These are phyloP conservation scores for Idaea dimidiata DNA, from an alignment of 2,888 invertebrate genomes.

Conservation along the genomic window DNA sequence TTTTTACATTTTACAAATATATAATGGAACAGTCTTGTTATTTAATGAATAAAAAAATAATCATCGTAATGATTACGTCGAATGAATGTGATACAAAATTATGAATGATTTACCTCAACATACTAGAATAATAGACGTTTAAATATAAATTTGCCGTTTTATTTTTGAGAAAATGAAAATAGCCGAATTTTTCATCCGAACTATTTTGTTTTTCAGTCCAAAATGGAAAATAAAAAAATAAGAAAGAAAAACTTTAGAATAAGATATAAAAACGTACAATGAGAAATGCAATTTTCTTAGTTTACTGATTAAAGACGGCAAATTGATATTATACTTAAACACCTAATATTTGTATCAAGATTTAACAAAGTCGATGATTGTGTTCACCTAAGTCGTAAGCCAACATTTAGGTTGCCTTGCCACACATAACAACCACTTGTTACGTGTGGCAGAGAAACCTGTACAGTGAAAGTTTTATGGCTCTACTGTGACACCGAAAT, in stretches of 20 bases:
- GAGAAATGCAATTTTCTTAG: no score
- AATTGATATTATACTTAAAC: no score
- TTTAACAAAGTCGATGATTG: conserved; percentile 22
- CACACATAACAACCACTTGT: conserved; percentile 51
- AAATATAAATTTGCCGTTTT: no score
- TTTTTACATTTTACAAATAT: not conserved
- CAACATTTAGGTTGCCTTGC: conserved; percentile 38
- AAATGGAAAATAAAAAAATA: not conserved
- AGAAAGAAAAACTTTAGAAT: conserved; percentile 11
- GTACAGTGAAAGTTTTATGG: conserved; percentile 66
- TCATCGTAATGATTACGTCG: conserved; percentile 35
- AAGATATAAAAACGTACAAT: no score
- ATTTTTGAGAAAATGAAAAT: no score
- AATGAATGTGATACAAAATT: conserved; percentile 21
- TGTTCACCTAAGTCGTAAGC: conserved; percentile 30
- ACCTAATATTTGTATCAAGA: conserved; percentile 5
- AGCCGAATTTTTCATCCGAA: no score
- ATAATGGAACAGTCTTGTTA: conserved; percentile 2
- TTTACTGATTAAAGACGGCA: no score
- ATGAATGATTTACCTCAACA: conserved; percentile 23
- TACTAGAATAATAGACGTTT: not conserved
- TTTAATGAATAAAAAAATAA: conserved; percentile 27
- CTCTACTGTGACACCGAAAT: conserved; percentile 48
- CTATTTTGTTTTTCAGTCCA: no score
- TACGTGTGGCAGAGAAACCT: conserved; percentile 68